These are phyloP conservation scores for Hassar affinis DNA, from an alignment of 2,113 vertebrate genomes.

Conservation along the genomic window DNA sequence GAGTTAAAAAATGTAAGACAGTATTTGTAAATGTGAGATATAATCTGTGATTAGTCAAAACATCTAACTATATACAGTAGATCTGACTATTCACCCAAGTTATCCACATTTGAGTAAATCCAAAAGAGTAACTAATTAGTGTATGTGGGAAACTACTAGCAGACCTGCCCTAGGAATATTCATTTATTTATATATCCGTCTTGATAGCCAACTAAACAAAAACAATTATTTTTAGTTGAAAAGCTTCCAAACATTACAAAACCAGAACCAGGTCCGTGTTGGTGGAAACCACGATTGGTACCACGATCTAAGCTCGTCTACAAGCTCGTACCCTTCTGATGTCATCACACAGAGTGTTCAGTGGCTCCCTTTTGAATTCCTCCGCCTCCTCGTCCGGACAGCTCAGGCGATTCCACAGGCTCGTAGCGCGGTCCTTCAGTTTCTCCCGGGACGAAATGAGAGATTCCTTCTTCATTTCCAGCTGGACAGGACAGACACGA, in stretches of 20 bases:
- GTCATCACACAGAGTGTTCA: constrained; percentile 51
- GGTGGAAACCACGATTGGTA: too few relatives aligned
- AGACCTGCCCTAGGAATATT: neutral
- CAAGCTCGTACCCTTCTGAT: constrained; percentile 53
- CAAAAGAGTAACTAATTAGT: neutral
- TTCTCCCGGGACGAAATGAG: constrained; percentile 51
- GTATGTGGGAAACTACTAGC: neutral
- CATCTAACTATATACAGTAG: neutral
- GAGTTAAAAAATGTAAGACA: neutral
- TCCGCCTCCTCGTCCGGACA: constrained; percentile 48
- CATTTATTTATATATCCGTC: neutral
- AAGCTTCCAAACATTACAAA: too few relatives aligned
- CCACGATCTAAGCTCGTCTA: neutral
- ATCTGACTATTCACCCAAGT: neutral
- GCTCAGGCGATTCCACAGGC: constrained; percentile 57
- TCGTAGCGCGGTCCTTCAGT: constrained; percentile 51
- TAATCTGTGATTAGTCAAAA: neutral
- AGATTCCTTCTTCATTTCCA: constrained; percentile 53
- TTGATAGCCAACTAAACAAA: neutral
- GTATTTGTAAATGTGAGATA: neutral
- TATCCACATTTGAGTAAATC: neutral
- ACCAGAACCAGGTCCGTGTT: too few relatives aligned
- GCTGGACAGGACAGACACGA: constrained; percentile 35
- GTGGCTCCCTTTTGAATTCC: constrained; percentile 34
- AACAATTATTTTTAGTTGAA: too few relatives aligned